Evolutionary conservation across 2,113 vertebrate genomes (phyloP), one percentile per base, ranked within the genome.

Genomic region (Pao palembangensis): DNA sequence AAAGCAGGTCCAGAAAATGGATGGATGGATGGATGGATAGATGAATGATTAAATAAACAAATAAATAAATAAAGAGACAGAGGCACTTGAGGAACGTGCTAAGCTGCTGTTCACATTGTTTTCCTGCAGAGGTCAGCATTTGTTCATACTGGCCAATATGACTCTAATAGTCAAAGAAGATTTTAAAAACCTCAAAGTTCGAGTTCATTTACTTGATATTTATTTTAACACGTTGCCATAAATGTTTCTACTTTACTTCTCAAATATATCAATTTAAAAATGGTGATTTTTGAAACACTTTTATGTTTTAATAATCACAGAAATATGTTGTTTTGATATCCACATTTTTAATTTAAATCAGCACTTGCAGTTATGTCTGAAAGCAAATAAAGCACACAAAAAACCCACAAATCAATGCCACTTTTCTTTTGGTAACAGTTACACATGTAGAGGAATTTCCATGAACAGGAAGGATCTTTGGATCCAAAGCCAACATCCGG

Each of bases 401-500:
- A 8, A 11, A 6, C 34, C 34, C 34, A 28, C 34, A 38, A 11
- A 12, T 38, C 49, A 69, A 57, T 67, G 34, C 23, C 66, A 58
- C 51, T 34, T 31, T 21, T 63, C 47, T 53, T 52, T 57, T 43
- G 34, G 44, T 17, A 84, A 76, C 10, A 55, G 54, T 66, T 76
- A 80, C 41, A 55, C 73, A 81, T 72, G 68, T 60, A 63, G 43
- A 60, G 61, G 41, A 73, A 84, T 82, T 82, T 90, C 75, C 82
- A 82, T 85, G 88, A 88, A 84, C 85, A 90, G 85, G 86, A 90
- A 88, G 85, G 84, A 87, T 80, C 61, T 73, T 51, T 23, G 58
- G 60, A 58, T 87, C 88, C 84, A 88, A 84, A 88, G 82, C 75
- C 85, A 88, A 89, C 87, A 89, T 48, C 14, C 17, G 69, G 58